phyloP scores from a whole-genome alignment of 92 coral and sea anemone species.

The Ricordea florida region DNA sequence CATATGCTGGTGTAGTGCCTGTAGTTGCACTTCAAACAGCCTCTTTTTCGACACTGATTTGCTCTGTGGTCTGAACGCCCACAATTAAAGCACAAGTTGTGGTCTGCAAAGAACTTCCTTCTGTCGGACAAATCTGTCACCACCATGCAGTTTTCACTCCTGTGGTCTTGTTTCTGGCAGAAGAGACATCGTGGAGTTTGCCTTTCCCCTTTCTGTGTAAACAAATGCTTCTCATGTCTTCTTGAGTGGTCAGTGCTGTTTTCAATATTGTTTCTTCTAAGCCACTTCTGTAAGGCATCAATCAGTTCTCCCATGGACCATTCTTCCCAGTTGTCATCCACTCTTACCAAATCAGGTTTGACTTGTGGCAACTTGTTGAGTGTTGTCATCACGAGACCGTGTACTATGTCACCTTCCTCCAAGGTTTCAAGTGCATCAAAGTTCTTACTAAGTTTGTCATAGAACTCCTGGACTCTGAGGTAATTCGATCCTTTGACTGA shows the following conservation, averaged over 20 bases:
- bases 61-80: slow-evolving; percentile 53
- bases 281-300: slow-evolving; percentile 38
- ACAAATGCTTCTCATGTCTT: too few species aligned
- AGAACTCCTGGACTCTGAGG: too few species aligned
- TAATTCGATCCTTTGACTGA: too few species aligned
- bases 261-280: slow-evolving; percentile 25
- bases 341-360: slow-evolving; percentile 63
- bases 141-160: too few species aligned
- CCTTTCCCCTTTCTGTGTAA: neutral
- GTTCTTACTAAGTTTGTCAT: too few species aligned
- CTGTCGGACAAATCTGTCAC: neutral
- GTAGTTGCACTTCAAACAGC: slow-evolving; percentile 38
- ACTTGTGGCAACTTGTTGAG: slow-evolving; percentile 55
- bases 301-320: slow-evolving; percentile 57
- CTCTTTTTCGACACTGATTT: slow-evolving; percentile 38
- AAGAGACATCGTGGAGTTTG: too few species aligned
- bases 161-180: too few species aligned
- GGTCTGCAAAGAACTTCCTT: slow-evolving; percentile 26
- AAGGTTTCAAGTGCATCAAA: too few species aligned
- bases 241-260: too few species aligned
- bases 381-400: too few species aligned
- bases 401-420: too few species aligned
- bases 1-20: too few species aligned
- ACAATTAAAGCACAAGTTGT: slow-evolving; percentile 62
- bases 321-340: slow-evolving; percentile 60